phyloP scores from a whole-genome alignment of 2,797 vertebrate species.

The Thripadectes ignobilis region DNA sequence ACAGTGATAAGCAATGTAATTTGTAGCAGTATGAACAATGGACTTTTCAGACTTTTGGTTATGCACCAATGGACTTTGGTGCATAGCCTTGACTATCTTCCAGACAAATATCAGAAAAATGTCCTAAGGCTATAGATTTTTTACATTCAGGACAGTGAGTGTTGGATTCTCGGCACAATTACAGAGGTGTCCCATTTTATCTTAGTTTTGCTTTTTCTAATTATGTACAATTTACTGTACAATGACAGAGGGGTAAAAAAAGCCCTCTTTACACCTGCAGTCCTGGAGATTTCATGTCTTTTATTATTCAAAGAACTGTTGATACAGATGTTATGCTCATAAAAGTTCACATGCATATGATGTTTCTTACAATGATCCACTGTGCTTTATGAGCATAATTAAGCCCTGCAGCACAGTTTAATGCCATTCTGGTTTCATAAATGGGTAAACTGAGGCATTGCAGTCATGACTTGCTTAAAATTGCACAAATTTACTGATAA shows the following conservation, averaged over 20 bases:
- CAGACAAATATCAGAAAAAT: slow-evolving; percentile 39
- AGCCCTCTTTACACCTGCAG: background rate
- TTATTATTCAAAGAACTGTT: background rate
- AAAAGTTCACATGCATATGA: background rate
- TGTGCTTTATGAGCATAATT: background rate
- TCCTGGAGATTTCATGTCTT: background rate
- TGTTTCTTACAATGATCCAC: background rate
- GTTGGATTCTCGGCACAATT: background rate
- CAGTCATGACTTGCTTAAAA: background rate
- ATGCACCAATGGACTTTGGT: background rate
- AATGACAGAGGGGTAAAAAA: background rate
- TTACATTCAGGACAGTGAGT: slow-evolving; percentile 1
- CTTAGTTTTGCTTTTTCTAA: slow-evolving; percentile 8
- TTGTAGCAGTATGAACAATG: background rate
- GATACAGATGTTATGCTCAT: background rate
- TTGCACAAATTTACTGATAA: background rate
- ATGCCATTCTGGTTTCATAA: background rate
- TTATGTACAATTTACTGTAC: background rate
- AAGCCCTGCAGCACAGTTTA: background rate
- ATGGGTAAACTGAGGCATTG: slow-evolving; percentile 31
- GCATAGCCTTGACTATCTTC: slow-evolving; percentile 36
- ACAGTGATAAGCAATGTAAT: background rate
- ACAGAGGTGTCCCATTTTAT: background rate
- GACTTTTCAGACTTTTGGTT: background rate
- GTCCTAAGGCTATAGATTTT: background rate